These are phyloP conservation scores for Myiozetetes cayanensis DNA, from an alignment of 2,113 vertebrate genomes.

Conservation along the genomic window DNA sequence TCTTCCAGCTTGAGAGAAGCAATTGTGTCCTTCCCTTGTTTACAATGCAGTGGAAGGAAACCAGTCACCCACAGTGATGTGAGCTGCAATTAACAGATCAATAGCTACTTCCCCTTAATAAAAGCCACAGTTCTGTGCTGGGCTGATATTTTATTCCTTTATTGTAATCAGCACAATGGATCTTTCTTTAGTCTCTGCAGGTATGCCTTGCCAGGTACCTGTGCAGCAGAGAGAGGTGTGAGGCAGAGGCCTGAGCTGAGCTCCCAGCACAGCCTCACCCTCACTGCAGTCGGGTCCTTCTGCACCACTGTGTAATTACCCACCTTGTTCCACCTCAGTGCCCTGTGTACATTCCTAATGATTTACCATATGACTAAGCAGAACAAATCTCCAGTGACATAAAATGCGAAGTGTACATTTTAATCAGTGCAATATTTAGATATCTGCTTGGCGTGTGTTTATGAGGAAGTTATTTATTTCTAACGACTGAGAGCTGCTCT, in stretches of 20 bases:
- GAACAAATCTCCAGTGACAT: conserved; percentile 53
- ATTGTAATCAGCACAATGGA: not conserved
- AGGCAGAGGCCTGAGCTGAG: not conserved
- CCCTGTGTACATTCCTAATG: conserved; percentile 17
- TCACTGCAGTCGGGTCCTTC: not conserved
- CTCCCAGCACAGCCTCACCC: not conserved
- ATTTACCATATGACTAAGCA: conserved; percentile 42
- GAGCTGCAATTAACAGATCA: conserved; percentile 47
- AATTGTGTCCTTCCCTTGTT: conserved; percentile 18
- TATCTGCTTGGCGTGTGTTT: conserved; percentile 48
- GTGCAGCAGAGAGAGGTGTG: not conserved
- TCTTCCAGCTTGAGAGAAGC: not conserved
- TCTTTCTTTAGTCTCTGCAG: not conserved
- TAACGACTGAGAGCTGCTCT: conserved; percentile 59
- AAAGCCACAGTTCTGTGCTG: not conserved
- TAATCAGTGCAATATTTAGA: conserved; percentile 64
- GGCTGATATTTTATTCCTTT: not conserved
- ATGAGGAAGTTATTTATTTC: conserved; percentile 67
- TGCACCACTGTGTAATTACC: conserved; percentile 52
- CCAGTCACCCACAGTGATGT: not conserved
- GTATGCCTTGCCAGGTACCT: not conserved
- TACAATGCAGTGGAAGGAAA: not conserved
- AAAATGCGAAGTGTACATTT: conserved; percentile 56
- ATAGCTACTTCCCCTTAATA: not conserved
- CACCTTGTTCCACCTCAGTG: conserved; percentile 5